Base-by-base conservation (phyloP, 2,888 invertebrate genomes). In the Trilocha varians region DNA sequence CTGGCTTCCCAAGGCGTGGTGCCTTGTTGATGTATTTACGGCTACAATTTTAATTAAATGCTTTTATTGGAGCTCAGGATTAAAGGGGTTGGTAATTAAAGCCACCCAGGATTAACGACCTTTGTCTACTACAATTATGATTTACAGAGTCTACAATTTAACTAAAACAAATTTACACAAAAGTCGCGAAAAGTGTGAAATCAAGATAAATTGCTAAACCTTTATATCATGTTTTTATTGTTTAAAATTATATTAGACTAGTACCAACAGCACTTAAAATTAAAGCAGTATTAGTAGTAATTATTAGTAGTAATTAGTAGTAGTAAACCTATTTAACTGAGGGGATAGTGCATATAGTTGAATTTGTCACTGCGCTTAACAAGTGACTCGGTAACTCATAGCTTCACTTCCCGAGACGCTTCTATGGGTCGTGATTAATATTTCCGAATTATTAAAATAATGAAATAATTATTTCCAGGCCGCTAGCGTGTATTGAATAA, bases 111-210 rank as follows among this genome's bases (percentile, higher is more conserved):
- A 75, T 78, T 74, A 78, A 70, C 70, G 69, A 77, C 76, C 76
- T 77, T 70, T 72, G 73, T 72, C 70, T 70, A 60, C 58, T 59
- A 61, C 62, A 74, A 74, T 76, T 75, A 78, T 78, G 70, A 79
- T 76, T 77, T 71, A 79, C 73, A 68, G 69, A 74, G 62, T 69
- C 57, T 53, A 59, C 48, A 38, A 42, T 25, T 25, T 9, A 25
- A 25, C 25, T 25, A 25, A 25, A 25, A 25, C 5, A 25, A 25
- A 25, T 25, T 25, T 25, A 25, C 5, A 25, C 25, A 11, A 11
- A 25, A 3, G 2, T 25, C 25, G 25, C 25, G 25, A n/a, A n/a
- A n/a, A n/a, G n/a, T n/a, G n/a, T n/a, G n/a, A n/a, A n/a, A n/a
- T n/a, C n/a, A n/a, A n/a, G n/a, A n/a, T n/a, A n/a, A n/a, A n/a